Percentiles rank a stretch among this genome's conserved stretches.
Evolutionary conservation across 2,888 invertebrate genomes (phyloP).

Genomic region (Atherix ibis): DNA sequence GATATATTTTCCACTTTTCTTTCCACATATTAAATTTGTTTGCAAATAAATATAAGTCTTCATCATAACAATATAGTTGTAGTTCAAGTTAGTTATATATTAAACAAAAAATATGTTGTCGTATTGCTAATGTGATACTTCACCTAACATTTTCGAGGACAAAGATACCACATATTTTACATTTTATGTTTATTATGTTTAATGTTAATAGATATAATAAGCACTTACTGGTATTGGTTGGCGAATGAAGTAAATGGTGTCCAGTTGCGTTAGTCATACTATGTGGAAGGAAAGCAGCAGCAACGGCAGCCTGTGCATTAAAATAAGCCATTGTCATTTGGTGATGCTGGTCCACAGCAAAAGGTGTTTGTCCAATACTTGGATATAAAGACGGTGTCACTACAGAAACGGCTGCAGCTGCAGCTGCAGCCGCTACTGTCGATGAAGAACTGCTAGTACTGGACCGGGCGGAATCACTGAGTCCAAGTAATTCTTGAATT

Average conservation of each 20-base stretch:
- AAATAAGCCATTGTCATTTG: constrained; percentile 61
- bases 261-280: constrained; percentile 39
- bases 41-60: too few species aligned
- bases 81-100: too few species aligned
- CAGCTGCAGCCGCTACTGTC: constrained; percentile 16
- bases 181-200: too few species aligned
- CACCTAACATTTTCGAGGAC: too few species aligned
- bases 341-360: constrained; percentile 23
- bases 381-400: constrained; percentile 16
- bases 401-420: constrained; percentile 16
- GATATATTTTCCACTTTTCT: too few species aligned
- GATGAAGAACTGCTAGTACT: constrained; percentile 7
- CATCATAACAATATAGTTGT: too few species aligned
- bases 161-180: too few species aligned
- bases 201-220: too few species aligned
- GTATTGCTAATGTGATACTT: too few species aligned
- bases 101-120: too few species aligned
- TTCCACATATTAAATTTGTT: too few species aligned
- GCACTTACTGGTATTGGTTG: constrained; percentile 25
- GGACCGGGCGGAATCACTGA: constrained; percentile 16
- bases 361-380: constrained; percentile 16
- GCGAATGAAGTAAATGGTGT: constrained; percentile 31
- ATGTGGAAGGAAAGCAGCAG: constrained; percentile 70
- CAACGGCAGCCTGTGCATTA: constrained; percentile 83
- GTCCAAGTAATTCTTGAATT: constrained; percentile 31